Base-by-base conservation (phyloP, 2,888 invertebrate genomes). In the Willowsia nigromaculata region DNA sequence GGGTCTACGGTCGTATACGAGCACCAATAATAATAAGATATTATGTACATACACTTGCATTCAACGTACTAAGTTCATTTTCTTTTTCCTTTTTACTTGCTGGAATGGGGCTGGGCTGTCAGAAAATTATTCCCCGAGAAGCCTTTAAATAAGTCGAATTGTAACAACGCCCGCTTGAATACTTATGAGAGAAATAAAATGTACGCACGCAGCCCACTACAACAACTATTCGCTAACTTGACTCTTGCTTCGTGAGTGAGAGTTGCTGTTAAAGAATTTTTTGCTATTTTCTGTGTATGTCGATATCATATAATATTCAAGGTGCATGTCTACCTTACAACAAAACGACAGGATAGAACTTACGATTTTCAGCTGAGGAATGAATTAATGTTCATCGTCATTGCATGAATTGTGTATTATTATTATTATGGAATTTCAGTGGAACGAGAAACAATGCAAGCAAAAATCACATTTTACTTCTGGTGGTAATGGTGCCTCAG, bases 91-190 rank as follows among this genome's bases (percentile, higher is more conserved):
- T 82, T 65, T 65, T 47, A 25, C 65, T 43, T 37, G 47, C 81
- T 82, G 65, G 65, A 82, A 62, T 82, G 82, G 82, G 82, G 82
- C 82, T 82, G 82, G 82, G 82, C 65, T 82, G 82, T 82, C 82
- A 82, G 82, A 82, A 82, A 71, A 82, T 82, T 82, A 82, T 82
- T 82, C 82, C 82, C 82, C 82, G 65, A 82, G 82, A 82, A 82
- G 82, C 82, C 82, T 82, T 82, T 82, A 82, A 82, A 82, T 82
- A 82, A 82, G 65, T 82, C 82, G 82, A 82, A 82, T 62, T 47
- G 47, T 43, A 82, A 56, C 82, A 65, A 82, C 82, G 82, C 82
- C 82, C 82, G 82, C 65, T 65, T 50, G 82, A 82, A 65, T 62
- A 82, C 82, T 43, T 65, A 81, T 43, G 82, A 22, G 62, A 82